Conservation (phyloP, 2,113 vertebrate species). For the Eulemur rufifrons region DNA sequence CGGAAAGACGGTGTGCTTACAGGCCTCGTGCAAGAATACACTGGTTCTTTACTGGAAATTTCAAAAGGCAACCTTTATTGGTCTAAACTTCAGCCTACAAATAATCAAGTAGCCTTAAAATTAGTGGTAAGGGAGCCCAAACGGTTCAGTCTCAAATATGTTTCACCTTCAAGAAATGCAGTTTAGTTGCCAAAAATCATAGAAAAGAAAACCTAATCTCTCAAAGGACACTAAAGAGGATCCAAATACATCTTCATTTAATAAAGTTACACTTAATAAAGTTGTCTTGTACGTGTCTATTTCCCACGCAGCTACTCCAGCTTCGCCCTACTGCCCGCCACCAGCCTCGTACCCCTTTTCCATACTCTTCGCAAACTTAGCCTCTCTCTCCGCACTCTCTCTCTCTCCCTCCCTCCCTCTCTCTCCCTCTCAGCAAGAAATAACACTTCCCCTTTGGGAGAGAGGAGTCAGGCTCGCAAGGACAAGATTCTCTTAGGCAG, state of each 20-base stretch:
- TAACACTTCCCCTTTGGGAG: not conserved
- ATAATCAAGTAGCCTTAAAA: not conserved
- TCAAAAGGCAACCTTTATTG: not conserved
- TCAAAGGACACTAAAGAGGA: not conserved
- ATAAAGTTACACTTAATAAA: not conserved
- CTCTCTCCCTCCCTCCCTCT: too few relatives aligned
- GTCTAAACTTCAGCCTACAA: not conserved
- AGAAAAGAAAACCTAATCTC: not conserved
- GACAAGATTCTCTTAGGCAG: not conserved
- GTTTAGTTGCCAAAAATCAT: not conserved
- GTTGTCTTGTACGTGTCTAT: not conserved
- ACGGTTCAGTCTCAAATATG: not conserved
- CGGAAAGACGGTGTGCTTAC: not conserved
- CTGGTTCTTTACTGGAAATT: not conserved
- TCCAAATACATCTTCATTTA: not conserved
- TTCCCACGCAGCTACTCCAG: not conserved
- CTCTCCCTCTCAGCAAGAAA: not conserved
- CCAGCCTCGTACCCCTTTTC: not conserved
- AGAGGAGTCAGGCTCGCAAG: not conserved
- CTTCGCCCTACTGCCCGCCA: too few relatives aligned
- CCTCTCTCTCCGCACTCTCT: not conserved
- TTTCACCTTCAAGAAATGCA: not conserved
- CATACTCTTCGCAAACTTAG: not conserved
- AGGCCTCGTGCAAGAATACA: not conserved
- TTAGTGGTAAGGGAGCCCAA: not conserved